phyloP scores from a whole-genome alignment of 2,113 vertebrate species.

The Fulica atra region DNA sequence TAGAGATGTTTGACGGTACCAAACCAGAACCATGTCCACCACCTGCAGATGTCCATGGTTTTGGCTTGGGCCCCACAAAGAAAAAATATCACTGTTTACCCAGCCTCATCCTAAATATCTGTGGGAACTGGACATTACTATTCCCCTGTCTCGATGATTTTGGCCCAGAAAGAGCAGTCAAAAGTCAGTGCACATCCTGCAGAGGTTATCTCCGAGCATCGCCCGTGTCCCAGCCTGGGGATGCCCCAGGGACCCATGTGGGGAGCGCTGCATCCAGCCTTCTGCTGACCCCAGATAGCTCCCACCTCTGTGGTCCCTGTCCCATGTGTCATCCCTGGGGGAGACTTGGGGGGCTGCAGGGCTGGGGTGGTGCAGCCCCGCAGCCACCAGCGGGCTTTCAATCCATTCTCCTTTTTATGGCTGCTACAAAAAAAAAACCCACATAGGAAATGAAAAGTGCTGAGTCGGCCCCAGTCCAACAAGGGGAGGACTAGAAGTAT shows the following conservation, averaged over 20 bases:
- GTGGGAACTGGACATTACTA: conserved; percentile 52
- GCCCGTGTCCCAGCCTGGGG: neutral
- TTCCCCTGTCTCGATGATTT: conserved; percentile 12
- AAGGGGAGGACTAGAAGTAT: neutral
- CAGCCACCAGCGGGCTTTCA: neutral
- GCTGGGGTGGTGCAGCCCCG: neutral
- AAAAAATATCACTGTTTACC: neutral
- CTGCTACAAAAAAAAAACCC: neutral
- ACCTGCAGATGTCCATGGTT: neutral
- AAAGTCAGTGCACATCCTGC: conserved; percentile 38
- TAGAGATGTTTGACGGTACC: neutral
- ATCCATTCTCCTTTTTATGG: neutral
- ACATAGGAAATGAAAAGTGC: neutral
- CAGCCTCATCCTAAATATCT: neutral
- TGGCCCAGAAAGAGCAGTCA: conserved; percentile 28
- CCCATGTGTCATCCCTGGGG: fast-evolving
- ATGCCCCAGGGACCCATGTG: neutral
- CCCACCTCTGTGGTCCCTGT: neutral
- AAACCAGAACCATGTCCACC: neutral
- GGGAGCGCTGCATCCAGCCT: neutral
- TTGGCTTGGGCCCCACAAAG: neutral
- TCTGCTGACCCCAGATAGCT: neutral
- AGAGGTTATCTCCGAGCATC: conserved; percentile 36
- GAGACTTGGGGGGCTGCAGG: neutral
- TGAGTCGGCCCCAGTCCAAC: neutral